phyloP scores from a whole-genome alignment of 2,797 vertebrate species.

The Hafferia zeledoni region DNA sequence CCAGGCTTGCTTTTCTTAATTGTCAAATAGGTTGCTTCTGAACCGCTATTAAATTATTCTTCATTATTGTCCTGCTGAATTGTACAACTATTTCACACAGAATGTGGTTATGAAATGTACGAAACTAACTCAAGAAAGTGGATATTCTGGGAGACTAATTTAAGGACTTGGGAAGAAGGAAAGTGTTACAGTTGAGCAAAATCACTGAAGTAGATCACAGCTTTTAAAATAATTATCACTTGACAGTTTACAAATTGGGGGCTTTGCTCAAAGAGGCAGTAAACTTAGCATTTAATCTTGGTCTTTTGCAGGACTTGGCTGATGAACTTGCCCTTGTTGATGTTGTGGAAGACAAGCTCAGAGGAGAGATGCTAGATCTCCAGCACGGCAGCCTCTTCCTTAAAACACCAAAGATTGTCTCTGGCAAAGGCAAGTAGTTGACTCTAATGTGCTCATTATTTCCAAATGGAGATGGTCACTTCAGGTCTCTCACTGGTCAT shows the following conservation, averaged over 20 bases:
- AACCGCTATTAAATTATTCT: not conserved
- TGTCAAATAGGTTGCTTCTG: not conserved
- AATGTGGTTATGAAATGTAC: not conserved
- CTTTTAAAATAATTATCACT: not conserved
- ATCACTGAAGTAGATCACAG: not conserved
- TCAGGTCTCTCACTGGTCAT: not conserved
- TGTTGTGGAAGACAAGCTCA: conserved; percentile 96
- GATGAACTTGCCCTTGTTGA: conserved; percentile 97
- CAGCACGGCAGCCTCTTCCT: conserved; percentile 97
- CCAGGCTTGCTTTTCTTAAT: not conserved
- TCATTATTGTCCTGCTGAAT: not conserved
- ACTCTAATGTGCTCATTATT: not conserved
- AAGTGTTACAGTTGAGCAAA: not conserved
- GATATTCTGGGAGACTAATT: not conserved
- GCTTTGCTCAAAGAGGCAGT: not conserved
- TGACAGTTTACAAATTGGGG: not conserved
- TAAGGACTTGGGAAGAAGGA: not conserved
- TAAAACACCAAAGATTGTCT: conserved; percentile 90
- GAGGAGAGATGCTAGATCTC: conserved; percentile 95
- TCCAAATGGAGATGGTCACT: not conserved
- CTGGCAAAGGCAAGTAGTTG: conserved; percentile 87
- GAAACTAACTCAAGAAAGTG: not conserved
- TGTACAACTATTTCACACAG: not conserved
- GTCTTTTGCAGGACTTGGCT: conserved; percentile 85
- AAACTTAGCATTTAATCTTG: not conserved